phyloP scores from a whole-genome alignment of 2,888 invertebrate genomes.

The Pimpla rufipes region DNA sequence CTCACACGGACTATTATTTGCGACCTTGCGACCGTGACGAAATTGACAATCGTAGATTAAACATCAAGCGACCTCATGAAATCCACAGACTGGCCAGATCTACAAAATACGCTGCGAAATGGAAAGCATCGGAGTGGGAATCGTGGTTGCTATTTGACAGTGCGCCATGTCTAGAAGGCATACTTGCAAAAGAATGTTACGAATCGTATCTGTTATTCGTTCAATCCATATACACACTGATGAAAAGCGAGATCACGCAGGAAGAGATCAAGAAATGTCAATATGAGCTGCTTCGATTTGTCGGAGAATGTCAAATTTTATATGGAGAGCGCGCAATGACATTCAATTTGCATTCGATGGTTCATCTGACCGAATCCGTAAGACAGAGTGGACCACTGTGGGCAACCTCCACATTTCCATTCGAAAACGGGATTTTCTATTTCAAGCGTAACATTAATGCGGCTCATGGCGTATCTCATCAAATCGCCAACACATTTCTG shows the following conservation, averaged over 20 bases:
- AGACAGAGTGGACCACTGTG: constrained; percentile 58
- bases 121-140: constrained; percentile 57
- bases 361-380: constrained; percentile 52
- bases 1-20: constrained; percentile 21
- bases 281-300: constrained; percentile 49
- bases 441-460: constrained; percentile 39
- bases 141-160: constrained; percentile 54
- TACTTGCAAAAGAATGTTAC: constrained; percentile 43
- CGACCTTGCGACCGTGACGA: constrained; percentile 12
- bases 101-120: constrained; percentile 18
- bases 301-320: constrained; percentile 55
- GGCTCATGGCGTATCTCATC: constrained; percentile 5
- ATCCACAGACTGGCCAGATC: constrained; percentile 42
- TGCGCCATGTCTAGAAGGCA: constrained; percentile 53
- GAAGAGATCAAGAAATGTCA: constrained; percentile 40
- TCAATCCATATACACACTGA: constrained; percentile 27
- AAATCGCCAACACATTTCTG: constrained; percentile 7
- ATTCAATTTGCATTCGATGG: constrained; percentile 55
- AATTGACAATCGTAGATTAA: constrained; percentile 38
- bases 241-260: constrained; percentile 38
- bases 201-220: constrained; percentile 48
- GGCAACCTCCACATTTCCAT: constrained; percentile 51
- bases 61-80: constrained; percentile 54
- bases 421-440: too few species aligned
- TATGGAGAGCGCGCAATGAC: constrained; percentile 52